Evolutionary conservation across 2,113 vertebrate genomes (phyloP).

Genomic region (Jacana jacana): DNA sequence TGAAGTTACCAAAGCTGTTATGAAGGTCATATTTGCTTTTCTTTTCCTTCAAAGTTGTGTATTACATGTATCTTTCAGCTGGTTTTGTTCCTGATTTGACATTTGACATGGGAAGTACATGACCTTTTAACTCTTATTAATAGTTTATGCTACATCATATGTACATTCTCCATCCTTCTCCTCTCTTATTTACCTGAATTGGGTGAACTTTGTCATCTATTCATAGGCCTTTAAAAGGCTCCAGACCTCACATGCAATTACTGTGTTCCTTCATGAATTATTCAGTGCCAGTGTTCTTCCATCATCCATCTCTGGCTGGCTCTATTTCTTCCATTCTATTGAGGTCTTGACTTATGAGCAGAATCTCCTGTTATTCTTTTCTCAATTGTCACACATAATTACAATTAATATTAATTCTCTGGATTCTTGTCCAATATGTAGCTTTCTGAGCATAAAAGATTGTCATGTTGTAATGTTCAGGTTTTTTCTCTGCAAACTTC

Average conservation of each 20-base stretch:
- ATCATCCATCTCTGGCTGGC: conserved; percentile 8
- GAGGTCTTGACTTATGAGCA: conserved; percentile 16
- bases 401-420: conserved; percentile 43
- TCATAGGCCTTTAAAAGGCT: conserved; percentile 7
- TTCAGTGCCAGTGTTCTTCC: conserved; percentile 19
- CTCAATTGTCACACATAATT: conserved; percentile 32
- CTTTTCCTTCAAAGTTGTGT: background rate
- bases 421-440: background rate
- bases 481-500: conserved; percentile 45
- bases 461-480: background rate
- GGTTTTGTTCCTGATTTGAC: conserved; percentile 3
- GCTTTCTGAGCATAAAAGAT: conserved; percentile 15
- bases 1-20: background rate
- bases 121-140: conserved; percentile 13
- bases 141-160: conserved; percentile 26
- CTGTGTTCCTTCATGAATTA: conserved; percentile 30
- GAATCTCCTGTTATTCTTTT: conserved; percentile 26
- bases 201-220: background rate
- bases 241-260: background rate
- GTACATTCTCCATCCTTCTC: background rate
- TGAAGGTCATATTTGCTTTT: background rate
- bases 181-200: background rate
- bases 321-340: background rate
- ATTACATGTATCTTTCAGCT: background rate
- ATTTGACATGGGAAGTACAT: background rate